phyloP scores from a whole-genome alignment of 1,140 invertebrate species.

The Hylaeus volcanicus region DNA sequence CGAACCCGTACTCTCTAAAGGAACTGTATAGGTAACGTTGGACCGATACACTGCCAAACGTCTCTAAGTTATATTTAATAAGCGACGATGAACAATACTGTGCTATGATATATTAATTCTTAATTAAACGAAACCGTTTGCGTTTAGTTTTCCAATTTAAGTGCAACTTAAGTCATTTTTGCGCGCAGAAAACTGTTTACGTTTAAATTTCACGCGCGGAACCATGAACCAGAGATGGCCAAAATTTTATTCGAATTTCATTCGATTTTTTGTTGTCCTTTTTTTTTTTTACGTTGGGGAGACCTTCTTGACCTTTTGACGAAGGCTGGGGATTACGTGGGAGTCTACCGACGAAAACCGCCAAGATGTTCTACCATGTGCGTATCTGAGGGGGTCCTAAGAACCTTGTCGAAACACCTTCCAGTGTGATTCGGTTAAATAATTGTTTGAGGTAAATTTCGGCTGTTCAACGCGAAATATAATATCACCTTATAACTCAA shows the following conservation, averaged over 20 bases:
- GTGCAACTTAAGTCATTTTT: conserved; percentile 19
- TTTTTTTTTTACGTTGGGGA: conserved; percentile 24
- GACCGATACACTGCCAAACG: conserved; percentile 72
- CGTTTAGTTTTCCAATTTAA: conserved; percentile 19
- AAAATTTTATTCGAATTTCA: background rate
- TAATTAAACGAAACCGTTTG: conserved; percentile 34
- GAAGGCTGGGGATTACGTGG: no score
- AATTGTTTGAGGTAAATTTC: no score
- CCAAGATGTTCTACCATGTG: no score
- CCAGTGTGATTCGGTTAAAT: no score
- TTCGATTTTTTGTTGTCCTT: conserved; percentile 24
- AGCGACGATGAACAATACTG: conserved; percentile 47
- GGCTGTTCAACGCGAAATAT: no score
- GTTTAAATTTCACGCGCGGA: conserved; percentile 8
- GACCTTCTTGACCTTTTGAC: conserved; percentile 6
- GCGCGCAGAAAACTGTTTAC: conserved; percentile 12
- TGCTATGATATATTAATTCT: conserved; percentile 49
- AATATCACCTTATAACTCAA: no score
- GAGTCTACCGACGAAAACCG: no score
- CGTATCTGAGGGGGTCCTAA: no score
- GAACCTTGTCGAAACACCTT: no score
- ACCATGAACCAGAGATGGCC: background rate
- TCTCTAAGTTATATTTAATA: conserved; percentile 69
- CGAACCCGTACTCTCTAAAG: conserved; percentile 34
- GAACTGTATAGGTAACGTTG: conserved; percentile 56